phyloP scores from a whole-genome alignment of 1,140 invertebrate genomes.

The Penaeus vannamei region DNA sequence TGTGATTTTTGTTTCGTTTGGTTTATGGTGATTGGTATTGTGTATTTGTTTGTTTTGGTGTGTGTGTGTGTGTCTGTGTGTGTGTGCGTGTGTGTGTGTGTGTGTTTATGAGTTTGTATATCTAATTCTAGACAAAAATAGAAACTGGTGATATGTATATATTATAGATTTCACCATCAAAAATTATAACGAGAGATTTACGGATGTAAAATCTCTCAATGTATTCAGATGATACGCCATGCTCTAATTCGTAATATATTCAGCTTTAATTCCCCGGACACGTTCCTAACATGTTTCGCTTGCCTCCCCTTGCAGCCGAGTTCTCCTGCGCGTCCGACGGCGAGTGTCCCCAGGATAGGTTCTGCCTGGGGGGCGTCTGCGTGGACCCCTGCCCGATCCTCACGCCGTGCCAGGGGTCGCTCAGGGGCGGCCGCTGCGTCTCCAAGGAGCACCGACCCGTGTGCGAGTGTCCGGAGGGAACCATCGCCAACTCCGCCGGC shows the following conservation, averaged over 20 bases:
- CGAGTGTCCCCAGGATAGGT: constrained; percentile 67
- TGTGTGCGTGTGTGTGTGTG: no score
- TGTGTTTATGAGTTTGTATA: not conserved
- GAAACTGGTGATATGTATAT: not conserved
- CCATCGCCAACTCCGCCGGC: constrained; percentile 58
- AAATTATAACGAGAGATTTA: not conserved
- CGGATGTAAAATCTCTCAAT: not conserved
- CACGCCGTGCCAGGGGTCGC: constrained; percentile 65
- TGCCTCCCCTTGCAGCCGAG: constrained; percentile 35
- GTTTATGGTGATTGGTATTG: no score
- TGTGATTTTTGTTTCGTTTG: no score
- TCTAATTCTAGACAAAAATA: not conserved
- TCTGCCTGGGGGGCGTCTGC: constrained; percentile 69
- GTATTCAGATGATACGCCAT: not conserved
- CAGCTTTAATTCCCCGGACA: not conserved
- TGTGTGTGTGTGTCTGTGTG: no score
- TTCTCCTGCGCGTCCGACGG: constrained; percentile 57
- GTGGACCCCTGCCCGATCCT: constrained; percentile 69
- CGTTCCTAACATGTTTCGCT: not conserved
- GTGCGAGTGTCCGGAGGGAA: constrained; percentile 68
- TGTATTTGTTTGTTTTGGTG: no score
- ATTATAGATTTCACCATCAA: not conserved
- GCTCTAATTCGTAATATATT: not conserved
- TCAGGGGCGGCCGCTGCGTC: constrained; percentile 68
- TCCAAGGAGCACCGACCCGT: constrained; percentile 68